phyloP scores from a whole-genome alignment of 2,888 invertebrate genomes.

The Hirudinaria manillensis region DNA sequence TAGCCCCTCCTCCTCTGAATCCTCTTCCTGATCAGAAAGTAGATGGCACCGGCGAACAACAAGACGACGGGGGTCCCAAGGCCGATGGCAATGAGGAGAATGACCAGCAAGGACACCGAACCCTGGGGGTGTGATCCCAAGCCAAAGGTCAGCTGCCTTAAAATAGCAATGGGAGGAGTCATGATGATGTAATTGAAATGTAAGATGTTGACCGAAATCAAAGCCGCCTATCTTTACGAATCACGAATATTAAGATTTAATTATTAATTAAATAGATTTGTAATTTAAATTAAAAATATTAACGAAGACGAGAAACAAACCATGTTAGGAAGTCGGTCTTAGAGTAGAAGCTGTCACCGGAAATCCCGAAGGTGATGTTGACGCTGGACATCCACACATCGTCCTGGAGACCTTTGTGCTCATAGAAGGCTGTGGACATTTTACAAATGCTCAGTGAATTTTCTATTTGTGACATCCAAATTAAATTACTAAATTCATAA shows the following conservation, averaged over 20 bases:
- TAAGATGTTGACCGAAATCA: neutral
- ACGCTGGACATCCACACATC: neutral
- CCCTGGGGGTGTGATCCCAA: conserved; percentile 15
- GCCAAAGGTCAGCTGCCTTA: conserved; percentile 27
- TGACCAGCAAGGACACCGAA: conserved; percentile 14
- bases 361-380: conserved; percentile 19
- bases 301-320: no score
- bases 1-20: conserved; percentile 21
- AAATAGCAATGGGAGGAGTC: conserved; percentile 3
- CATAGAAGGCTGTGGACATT: conserved; percentile 5
- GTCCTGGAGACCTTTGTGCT: neutral
- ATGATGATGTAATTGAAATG: neutral
- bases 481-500: no score
- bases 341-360: conserved; percentile 24
- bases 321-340: conserved; percentile 19
- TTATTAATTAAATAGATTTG: no score
- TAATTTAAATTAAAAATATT: no score
- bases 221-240: neutral
- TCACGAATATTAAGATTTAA: no score
- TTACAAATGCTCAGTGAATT: no score
- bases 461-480: no score
- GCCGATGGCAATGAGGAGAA: conserved; percentile 28
- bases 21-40: conserved; percentile 24
- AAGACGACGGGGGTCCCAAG: conserved; percentile 9
- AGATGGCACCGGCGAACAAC: neutral